Evolutionary conservation across 2,113 vertebrate species (phyloP), one percentile per base, ranked within the genome.

Genomic region (Erythrocercus mccallii): DNA sequence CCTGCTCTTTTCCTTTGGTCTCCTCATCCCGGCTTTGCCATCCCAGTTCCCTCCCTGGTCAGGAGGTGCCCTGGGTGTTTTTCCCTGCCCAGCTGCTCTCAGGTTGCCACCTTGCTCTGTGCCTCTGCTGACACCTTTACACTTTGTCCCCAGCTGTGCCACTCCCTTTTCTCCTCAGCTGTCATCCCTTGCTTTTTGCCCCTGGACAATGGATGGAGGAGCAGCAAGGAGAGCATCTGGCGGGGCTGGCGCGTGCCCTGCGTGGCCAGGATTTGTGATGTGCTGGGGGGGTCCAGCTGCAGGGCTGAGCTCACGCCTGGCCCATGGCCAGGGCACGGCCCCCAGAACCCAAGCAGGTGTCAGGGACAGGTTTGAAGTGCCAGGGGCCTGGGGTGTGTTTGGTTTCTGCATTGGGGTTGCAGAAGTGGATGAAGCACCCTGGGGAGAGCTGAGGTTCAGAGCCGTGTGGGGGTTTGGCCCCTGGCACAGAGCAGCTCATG

Each of bases 301-400:
- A 5, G 4, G 15, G 14, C 27, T 96, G 92, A 95, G 92, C 84
- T 95, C 94, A 93, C 2, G 1, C 58, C 54, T 95, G 95, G 95
- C 81, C 9, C 3, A 3, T 0, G 3, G 92, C 94, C 94, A 95
- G 66, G 65, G 31, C 86, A 74, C 92, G 44, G 11, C 42, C 73
- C 84, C 0, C 11, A 50, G 94, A n/a, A 71, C 14, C 9, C 18
- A 65, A 90, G 84, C 78, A 45, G 69, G 92, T 71, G 82, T 71
- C 0, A 0, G 80, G 73, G 70, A 81, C 80, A n/a, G 85, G 40
- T 44, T 51, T 79, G 90, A 62, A 90, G 58, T 24, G 51, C 92
- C 61, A 11, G 3, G 38, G 56, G 27, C 33, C 77, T 15, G 58
- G 35, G 23, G 0, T 31, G 3, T 8, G 12, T 11, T 81, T 56